These are phyloP conservation scores for Scotopteryx bipunctaria DNA, from an alignment of 2,888 invertebrate species.

Conservation along the genomic window DNA sequence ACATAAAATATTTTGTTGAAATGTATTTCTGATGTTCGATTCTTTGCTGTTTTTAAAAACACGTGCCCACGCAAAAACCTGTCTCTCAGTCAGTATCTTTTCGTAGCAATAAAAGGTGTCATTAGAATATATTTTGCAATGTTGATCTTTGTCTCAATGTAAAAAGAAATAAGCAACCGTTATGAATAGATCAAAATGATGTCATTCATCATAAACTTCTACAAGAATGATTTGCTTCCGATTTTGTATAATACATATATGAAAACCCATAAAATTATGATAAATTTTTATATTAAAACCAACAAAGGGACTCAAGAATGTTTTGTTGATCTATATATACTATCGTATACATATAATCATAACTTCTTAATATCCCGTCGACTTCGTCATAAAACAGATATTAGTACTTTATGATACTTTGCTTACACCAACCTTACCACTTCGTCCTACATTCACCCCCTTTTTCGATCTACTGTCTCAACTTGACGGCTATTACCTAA, in stretches of 20 bases:
- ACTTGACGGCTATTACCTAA: slow-evolving; percentile 77
- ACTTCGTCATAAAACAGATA: too few relatives aligned
- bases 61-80: too few relatives aligned
- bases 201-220: not conserved
- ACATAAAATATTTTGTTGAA: too few relatives aligned
- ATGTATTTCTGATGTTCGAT: too few relatives aligned
- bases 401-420: slow-evolving; percentile 24
- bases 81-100: not conserved
- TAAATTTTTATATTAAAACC: too few relatives aligned
- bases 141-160: slow-evolving; percentile 8
- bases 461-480: slow-evolving; percentile 72
- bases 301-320: too few relatives aligned
- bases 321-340: too few relatives aligned
- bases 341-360: too few relatives aligned
- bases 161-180: not conserved
- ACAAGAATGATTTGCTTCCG: too few relatives aligned
- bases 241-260: not conserved
- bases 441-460: slow-evolving; percentile 78
- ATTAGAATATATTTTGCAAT: not conserved
- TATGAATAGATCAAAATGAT: not conserved
- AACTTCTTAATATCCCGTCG: too few relatives aligned
- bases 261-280: too few relatives aligned
- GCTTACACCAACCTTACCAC: slow-evolving; percentile 22
- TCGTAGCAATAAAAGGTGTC: not conserved
- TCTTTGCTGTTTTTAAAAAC: too few relatives aligned